Evolutionary conservation across 2,113 vertebrate genomes (phyloP), one percentile per base, ranked within the genome.

Genomic region (Prunella fulvescens): DNA sequence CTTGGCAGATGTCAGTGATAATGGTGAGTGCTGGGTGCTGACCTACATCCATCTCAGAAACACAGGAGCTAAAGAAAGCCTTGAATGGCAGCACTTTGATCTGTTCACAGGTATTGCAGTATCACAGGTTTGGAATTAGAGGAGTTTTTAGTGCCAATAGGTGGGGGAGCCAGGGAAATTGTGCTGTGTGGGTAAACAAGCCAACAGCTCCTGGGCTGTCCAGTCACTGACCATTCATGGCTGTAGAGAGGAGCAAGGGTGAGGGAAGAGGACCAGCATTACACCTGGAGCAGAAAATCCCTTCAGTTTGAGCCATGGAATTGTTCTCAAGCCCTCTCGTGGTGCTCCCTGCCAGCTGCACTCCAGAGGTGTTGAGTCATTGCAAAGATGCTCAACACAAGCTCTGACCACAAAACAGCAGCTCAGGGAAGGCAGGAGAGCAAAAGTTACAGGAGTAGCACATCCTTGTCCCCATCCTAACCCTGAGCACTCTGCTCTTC

Each of bases 1-100:
- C 94, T 97, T 96, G 85, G 92, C 87, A 86, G 67, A 25, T 54
- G 73, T 73, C n/a, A 35, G 71, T 31, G 54, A 37, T 90, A 88
- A 90, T 19, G 40, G 62, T 61, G 76, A 88, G 78, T 82, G 54
- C 39, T 83, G 51, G 72, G 51, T 39, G 33, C 84, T 89, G 94
- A 93, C 93, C 91, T 79, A 71, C 81, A 92, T 95, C 86, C 53
- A 71, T 90, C 84, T 79, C 70, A 64, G 29, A 79, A 73, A 33
- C 67, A 47, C 9, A 11, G 9, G 25, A 90, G 39, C 57, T 54
- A 16, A 81, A 74, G 67, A 10, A 77, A 94, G 53, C 56, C 60
- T 31, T 16, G 42, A 67, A 71, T 12, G 13, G 28, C 76, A 91
- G 37, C 81, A 58, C 40, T 81, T 47, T 2, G 5, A 14, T 62